Base-by-base conservation (phyloP, 2,888 invertebrate genomes). In the Orchesella flavescens region DNA sequence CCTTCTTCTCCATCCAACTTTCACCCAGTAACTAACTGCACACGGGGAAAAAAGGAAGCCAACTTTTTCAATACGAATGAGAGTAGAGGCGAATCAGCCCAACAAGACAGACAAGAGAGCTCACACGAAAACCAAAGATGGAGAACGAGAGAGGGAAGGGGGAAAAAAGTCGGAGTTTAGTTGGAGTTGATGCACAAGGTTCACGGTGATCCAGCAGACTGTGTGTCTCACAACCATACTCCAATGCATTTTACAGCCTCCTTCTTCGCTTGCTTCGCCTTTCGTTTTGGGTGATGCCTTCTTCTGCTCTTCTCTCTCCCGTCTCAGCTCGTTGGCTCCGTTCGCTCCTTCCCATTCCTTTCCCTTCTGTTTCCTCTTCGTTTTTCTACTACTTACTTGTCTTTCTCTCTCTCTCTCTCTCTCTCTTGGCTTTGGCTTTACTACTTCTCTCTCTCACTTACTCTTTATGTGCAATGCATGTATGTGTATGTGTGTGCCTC, bases 221-320 rank as follows among this genome's bases (percentile, higher is more conserved):
- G 79, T 79, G 79, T 79, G 79, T 79, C 79, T 79, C 79, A 79
- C 65, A 72, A 73, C 79, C 79, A 72, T 79, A 79, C 65, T 79
- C 79, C 79, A 66, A 79, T 79, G 79, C 53, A 79, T 79, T 79
- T 79, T 79, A 79, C 72, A 79, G 79, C 79, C 69, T 77, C 61
- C 77, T 66, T 79, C 59, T 66, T 55, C 65, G 24, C 43, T n/a
- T 49, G 55, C 21, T 49, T 43, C 49, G 65, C 65, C 65, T n/a
- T n/a, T n/a, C n/a, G n/a, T n/a, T n/a, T 34, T 34, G 34, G 34
- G 34, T 34, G 34, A 49, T 46, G 78, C 69, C 63, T 63, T 59
- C 57, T 78, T 34, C 34, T 15, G 15, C 57, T 61, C 61, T 23
- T 61, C 61, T 10, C 21, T 65, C 72, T 34, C 72, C 65, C 79